A percentile compares a stretch with the other conserved stretches of the same genome.
phyloP scores from a whole-genome alignment of 2,797 vertebrate species.

The Oreortyx pictus region DNA sequence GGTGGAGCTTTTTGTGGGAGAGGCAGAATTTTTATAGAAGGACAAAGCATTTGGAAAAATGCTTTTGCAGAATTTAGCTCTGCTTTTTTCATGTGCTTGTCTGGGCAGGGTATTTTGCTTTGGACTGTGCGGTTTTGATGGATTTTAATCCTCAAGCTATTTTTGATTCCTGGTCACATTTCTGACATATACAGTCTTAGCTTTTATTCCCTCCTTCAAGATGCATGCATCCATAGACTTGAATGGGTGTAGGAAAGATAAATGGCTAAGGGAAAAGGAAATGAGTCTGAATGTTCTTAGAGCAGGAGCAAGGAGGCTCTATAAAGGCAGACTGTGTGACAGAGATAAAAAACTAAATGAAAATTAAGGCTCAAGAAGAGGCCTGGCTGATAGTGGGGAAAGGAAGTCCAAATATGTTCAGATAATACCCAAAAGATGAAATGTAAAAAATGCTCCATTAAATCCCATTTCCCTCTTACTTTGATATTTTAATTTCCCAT shows the following conservation, averaged over 20 bases:
- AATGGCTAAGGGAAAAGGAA: slow-evolving; percentile 71
- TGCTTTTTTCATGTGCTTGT: slow-evolving; percentile 19
- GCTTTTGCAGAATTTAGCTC: background rate
- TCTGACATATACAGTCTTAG: slow-evolving; percentile 38
- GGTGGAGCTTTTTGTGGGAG: background rate
- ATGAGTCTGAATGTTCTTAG: slow-evolving; percentile 65
- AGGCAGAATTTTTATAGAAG: background rate
- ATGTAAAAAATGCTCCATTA: slow-evolving; percentile 70
- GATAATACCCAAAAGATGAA: slow-evolving; percentile 67
- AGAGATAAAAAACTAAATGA: slow-evolving; percentile 73
- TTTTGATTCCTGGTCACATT: slow-evolving; percentile 63
- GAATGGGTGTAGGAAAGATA: slow-evolving; percentile 63
- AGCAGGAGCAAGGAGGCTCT: slow-evolving; percentile 45
- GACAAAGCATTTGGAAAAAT: background rate
- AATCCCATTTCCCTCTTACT: slow-evolving; percentile 75
- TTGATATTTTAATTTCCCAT: slow-evolving; percentile 80
- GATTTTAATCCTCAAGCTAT: slow-evolving; percentile 60
- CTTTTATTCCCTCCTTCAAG: slow-evolving; percentile 39
- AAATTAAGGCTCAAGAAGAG: slow-evolving; percentile 67
- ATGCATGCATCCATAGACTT: slow-evolving; percentile 41
- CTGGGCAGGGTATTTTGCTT: slow-evolving; percentile 25
- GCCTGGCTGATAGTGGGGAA: slow-evolving; percentile 14
- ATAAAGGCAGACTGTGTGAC: slow-evolving; percentile 54
- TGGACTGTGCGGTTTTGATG: background rate
- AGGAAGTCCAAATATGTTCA: slow-evolving; percentile 66